A percentile compares a stretch with the other conserved stretches of the same genome.
Conservation (phyloP, 2,888 invertebrate genomes). For the Ornithoptera alexandrae region DNA sequence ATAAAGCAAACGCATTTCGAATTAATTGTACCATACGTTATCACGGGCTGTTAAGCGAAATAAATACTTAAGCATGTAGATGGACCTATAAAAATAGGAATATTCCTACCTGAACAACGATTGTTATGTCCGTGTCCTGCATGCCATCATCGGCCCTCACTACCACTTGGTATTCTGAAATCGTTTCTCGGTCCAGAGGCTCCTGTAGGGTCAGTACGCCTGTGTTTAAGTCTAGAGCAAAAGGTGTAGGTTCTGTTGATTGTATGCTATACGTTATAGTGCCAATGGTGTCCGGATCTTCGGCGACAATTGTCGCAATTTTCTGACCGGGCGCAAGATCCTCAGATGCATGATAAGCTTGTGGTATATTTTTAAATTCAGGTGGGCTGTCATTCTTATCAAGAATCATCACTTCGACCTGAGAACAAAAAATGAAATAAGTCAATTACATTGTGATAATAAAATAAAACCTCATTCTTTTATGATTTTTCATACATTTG, state of each 20-base stretch:
- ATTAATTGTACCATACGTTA: conserved; percentile 30
- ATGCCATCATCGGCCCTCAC: conserved; percentile 94
- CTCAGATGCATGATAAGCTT: conserved; percentile 89
- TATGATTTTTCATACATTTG: too few relatives aligned
- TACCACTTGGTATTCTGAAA: conserved; percentile 87
- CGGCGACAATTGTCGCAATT: conserved; percentile 87
- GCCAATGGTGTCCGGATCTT: conserved; percentile 92
- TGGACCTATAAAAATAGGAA: conserved; percentile 21
- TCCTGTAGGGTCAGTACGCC: conserved; percentile 88
- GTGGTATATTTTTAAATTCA: conserved; percentile 86
- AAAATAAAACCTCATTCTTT: background rate
- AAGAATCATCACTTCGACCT: conserved; percentile 91
- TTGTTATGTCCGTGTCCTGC: conserved; percentile 88
- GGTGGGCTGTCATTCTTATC: conserved; percentile 98
- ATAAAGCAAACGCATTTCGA: conserved; percentile 28
- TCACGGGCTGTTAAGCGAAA: conserved; percentile 21
- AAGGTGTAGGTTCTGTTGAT: conserved; percentile 83
- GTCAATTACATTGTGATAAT: background rate
- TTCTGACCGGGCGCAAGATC: conserved; percentile 90
- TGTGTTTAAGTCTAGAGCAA: conserved; percentile 84
- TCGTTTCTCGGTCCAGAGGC: conserved; percentile 90
- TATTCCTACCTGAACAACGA: conserved; percentile 86
- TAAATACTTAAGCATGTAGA: conserved; percentile 27
- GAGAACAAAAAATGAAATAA: conserved; percentile 61
- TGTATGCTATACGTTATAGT: conserved; percentile 87